A percentile compares a stretch with the other conserved stretches of the same genome.
These are phyloP conservation scores for Pristiophorus japonicus DNA, from an alignment of 2,113 vertebrate species.

Conservation along the genomic window DNA sequence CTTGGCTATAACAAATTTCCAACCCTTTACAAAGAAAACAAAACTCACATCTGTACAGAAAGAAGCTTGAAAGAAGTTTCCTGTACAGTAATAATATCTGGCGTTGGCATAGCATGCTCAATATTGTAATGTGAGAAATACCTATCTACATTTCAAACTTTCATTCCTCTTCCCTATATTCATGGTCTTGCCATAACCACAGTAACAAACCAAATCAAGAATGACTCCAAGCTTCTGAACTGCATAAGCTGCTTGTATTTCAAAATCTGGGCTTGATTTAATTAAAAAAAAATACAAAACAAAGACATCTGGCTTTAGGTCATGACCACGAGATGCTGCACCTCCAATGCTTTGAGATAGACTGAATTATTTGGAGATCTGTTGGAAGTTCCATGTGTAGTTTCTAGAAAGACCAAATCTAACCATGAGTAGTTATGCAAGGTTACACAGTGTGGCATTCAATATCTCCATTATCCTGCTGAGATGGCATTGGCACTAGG, in stretches of 20 bases:
- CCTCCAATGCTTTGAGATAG: neutral
- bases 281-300: neutral
- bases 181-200: neutral
- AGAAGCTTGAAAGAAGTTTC: neutral
- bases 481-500: neutral
- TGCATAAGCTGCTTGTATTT: neutral
- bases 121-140: neutral
- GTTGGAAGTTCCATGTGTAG: neutral
- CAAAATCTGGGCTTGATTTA: neutral
- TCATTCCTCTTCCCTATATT: neutral
- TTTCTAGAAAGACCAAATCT: neutral
- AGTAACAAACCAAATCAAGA: neutral
- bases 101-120: neutral
- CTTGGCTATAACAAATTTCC: too few relatives aligned
- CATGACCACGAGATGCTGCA: neutral
- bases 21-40: neutral
- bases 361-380: neutral
- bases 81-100: neutral
- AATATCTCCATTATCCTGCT: neutral
- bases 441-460: too few relatives aligned
- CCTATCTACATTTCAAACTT: neutral
- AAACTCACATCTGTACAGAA: neutral
- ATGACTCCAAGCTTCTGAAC: neutral
- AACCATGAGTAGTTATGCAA: neutral
- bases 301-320: neutral